phyloP scores from a whole-genome alignment of 2,113 vertebrate species.

The Pteruthius melanotis region DNA sequence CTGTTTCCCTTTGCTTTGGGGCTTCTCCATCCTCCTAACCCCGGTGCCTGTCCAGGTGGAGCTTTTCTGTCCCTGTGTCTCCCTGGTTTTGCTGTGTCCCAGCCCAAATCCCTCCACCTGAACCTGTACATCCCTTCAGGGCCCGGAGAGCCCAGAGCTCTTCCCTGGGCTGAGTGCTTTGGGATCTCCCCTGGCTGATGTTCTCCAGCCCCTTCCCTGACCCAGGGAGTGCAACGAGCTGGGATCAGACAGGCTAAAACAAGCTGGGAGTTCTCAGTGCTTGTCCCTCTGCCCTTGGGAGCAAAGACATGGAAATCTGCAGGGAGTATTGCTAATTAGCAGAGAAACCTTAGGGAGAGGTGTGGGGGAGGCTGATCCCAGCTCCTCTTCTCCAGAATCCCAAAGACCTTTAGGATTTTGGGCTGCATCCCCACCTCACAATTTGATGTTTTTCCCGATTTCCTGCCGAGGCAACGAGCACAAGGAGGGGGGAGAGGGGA shows the following conservation, averaged over 20 bases:
- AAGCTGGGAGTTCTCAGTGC: background rate
- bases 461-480: background rate
- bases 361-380: background rate
- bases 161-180: background rate
- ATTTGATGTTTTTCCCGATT: background rate
- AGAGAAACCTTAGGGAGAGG: background rate
- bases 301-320: background rate
- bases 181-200: background rate
- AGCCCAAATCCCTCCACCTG: too few species aligned
- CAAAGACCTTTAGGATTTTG: background rate
- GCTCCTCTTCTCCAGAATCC: background rate
- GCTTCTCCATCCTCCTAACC: background rate
- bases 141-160: background rate
- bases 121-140: fast-evolving
- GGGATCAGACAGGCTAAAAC: background rate
- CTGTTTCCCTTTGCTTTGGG: background rate
- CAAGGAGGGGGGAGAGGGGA: background rate
- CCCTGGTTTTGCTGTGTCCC: background rate
- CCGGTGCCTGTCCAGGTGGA: background rate
- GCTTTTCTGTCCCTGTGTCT: background rate
- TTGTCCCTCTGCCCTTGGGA: background rate
- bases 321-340: background rate
- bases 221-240: fast-evolving
- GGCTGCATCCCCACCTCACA: background rate
- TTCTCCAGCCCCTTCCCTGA: background rate